Base-by-base conservation (phyloP, 2,888 invertebrate genomes). In the Linnaemya vulpina region DNA sequence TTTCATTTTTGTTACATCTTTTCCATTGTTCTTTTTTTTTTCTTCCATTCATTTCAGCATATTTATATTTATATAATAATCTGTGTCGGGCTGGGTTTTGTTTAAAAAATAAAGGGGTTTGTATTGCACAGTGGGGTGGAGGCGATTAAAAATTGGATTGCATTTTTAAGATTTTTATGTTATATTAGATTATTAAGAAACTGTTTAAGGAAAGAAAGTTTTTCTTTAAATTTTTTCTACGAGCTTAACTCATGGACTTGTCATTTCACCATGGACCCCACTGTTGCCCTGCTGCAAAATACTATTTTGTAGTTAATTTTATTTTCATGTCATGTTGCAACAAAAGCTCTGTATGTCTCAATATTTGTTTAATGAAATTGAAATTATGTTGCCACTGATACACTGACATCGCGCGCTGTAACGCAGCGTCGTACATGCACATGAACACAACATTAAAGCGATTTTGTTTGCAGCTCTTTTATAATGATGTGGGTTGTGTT, bases 341-440 rank as follows among this genome's bases (percentile, higher is more conserved):
- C 43, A 60, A 60, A 68, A 51, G 38, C 10, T 62, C 51, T 22
- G 15, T 74, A 40, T 53, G 51, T 60, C 51, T 80, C 25, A 80
- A 80, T 74, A 74, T 80, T 80, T 80, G 74, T 74, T 74, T 68
- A 80, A 60, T 60, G 60, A 68, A 80, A 80, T 80, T 80, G 67
- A 74, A 74, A 67, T 80, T 51, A 46, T 80, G 73, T 74, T 17
- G 49, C 58, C 38, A 49, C 67, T 62, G 49, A 67, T 76, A 55
- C 46, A 75, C 53, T 35, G 68, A 60, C 58, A 75, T 25, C 13
- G 25, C 25, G 17, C 13, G 25, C 25, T n/a, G 13, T 22, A 13
- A 43, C 22, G 63, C 40, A 38, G n/a, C 49, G 17, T 51, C 20
- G 13, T 55, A 8, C 58, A 13, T 17, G 25, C 22, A 15, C 35